Percentiles rank a stretch among this genome's conserved stretches.
These are phyloP conservation scores for Microplitis deprimator DNA, from an alignment of 2,888 invertebrate genomes.

Conservation along the genomic window DNA sequence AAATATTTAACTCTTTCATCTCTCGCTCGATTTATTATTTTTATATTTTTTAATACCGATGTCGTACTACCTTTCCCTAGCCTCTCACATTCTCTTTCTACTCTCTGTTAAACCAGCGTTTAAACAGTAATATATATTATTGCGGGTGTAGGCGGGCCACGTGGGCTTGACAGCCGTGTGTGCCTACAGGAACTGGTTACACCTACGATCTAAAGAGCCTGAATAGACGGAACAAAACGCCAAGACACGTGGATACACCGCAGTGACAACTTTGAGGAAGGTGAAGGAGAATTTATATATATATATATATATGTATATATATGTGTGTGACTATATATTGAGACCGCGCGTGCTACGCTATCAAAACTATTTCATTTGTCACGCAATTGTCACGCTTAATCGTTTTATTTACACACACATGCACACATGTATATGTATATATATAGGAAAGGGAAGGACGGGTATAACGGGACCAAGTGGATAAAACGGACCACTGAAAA, in stretches of 20 bases:
- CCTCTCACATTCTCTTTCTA: conserved; percentile 22
- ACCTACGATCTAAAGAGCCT: conserved; percentile 58
- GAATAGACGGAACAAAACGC: conserved; percentile 12
- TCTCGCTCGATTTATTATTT: conserved; percentile 30
- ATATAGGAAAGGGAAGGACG: too few species aligned
- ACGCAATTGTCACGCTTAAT: conserved; percentile 14
- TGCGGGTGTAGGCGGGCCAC: conserved; percentile 67
- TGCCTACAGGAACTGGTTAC: conserved; percentile 69
- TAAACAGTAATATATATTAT: conserved; percentile 47
- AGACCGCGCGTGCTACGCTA: conserved; percentile 12
- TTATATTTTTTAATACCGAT: conserved; percentile 25
- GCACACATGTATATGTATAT: too few species aligned
- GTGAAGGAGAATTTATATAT: neutral
- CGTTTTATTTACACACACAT: neutral
- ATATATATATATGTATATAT: neutral
- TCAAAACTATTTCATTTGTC: conserved; percentile 1
- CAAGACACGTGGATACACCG: conserved; percentile 3
- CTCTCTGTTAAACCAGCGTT: conserved; percentile 5
- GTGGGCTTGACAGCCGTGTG: conserved; percentile 68
- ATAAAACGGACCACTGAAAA: too few species aligned
- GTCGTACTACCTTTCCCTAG: conserved; percentile 15
- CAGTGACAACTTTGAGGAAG: conserved; percentile 21
- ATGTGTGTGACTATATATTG: neutral
- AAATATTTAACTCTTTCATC: conserved; percentile 25
- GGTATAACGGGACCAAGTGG: too few species aligned